Base-by-base conservation (phyloP, 2,888 invertebrate genomes). In the Psococerastis gibbosa region DNA sequence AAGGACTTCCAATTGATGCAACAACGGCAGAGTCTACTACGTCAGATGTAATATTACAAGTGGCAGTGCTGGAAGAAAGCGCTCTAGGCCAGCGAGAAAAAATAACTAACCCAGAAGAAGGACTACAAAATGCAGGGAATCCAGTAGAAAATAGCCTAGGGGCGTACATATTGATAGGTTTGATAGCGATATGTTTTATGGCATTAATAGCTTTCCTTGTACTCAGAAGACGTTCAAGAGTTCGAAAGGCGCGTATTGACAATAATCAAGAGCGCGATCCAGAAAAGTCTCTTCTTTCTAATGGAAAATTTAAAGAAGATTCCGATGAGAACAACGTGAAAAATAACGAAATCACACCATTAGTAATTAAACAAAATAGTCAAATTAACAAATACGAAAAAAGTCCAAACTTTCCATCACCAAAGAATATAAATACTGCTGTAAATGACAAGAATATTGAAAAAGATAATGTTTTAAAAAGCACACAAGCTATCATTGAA, bases 311-410 rank as follows among this genome's bases (percentile, higher is more conserved):
- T 18, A 38, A 38, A 38, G 38, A 38, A n/a, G 38, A 38, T 17
- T 9, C 16, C 18, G 38, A 38, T 5, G 38, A 38, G 38, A 38
- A 38, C 22, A 38, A 15, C 20, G 22, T 38, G 5, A 38, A 38
- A 38, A 38, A 38, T 22, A 38, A 38, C 20, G 38, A 38, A 38
- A 38, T 38, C 13, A 38, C 38, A 13, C 38, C 38, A 6, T 20
- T 38, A 9, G 38, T 38, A 3, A 38, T 38, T 17, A 27, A 27
- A 27, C 38, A 38, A 38, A 38, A 38, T 38, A 38, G 38, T 38
- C 38, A 38, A 38, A 38, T 17, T 13, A 38, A 38, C 22, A 38
- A 38, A 38, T 38, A 18, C 11, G 38, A 38, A 38, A 38, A 38
- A 11, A 38, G 20, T 18, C 17, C 38, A 5, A 38, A 38, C 20